Percentiles rank a stretch among this genome's conserved stretches.
Evolutionary conservation across 2,888 invertebrate genomes (phyloP).

Genomic region (Tubulanus polymorphus): DNA sequence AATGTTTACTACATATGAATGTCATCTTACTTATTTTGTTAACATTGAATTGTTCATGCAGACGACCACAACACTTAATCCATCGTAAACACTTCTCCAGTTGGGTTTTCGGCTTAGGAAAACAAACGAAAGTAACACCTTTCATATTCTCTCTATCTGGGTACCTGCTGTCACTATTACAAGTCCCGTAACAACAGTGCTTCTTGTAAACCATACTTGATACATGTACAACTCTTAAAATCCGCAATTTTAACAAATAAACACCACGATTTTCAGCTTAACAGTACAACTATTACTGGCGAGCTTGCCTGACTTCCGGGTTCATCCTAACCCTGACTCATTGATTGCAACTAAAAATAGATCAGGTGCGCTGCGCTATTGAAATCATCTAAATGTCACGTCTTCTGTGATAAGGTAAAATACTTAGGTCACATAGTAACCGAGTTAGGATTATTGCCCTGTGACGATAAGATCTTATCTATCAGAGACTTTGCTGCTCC

Average conservation of each 20-base stretch:
- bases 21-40: slow-evolving; percentile 1
- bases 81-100: slow-evolving; percentile 4
- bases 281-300: no score
- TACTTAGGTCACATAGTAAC: slow-evolving; percentile 16
- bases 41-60: neutral
- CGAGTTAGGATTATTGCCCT: no score
- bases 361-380: no score
- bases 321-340: no score
- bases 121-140: slow-evolving; percentile 13
- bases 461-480: no score
- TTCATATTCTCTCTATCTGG: slow-evolving; percentile 4
- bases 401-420: slow-evolving; percentile 12
- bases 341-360: no score
- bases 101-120: slow-evolving; percentile 10
- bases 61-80: neutral
- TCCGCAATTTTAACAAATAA: no score
- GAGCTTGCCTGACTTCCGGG: no score
- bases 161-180: slow-evolving; percentile 11
- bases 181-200: slow-evolving; percentile 14
- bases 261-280: no score
- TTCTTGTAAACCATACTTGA: neutral
- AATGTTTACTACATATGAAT: slow-evolving; percentile 13
- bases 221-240: neutral
- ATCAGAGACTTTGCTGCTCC: no score
- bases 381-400: slow-evolving; percentile 18